A percentile compares a stretch with the other conserved stretches of the same genome.
Evolutionary conservation across 2,113 vertebrate genomes (phyloP).

Genomic region (Lipotes vexillifer): DNA sequence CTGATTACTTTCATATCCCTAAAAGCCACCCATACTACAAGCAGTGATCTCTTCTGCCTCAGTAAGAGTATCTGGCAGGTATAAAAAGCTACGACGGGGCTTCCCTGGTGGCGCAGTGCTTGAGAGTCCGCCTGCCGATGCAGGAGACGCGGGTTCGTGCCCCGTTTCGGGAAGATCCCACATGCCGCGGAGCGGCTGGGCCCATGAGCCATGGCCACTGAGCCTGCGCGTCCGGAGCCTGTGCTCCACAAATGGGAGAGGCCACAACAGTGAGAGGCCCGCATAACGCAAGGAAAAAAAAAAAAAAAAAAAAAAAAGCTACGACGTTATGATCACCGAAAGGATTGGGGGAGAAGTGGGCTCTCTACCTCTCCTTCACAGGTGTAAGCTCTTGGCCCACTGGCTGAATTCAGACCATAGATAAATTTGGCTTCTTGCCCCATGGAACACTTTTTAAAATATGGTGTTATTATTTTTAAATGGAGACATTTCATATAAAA

Average conservation of each 20-base stretch:
- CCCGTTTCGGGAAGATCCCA: too few relatives aligned
- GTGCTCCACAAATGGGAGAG: too few relatives aligned
- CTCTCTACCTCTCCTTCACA: not conserved
- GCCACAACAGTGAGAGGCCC: too few relatives aligned
- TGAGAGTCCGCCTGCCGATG: too few relatives aligned
- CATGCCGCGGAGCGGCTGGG: too few relatives aligned
- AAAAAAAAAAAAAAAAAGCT: too few relatives aligned
- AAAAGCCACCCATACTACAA: not conserved
- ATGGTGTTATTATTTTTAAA: constrained; percentile 3
- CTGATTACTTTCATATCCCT: constrained; percentile 20
- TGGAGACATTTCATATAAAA: not conserved
- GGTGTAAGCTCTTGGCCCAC: not conserved
- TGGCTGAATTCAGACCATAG: not conserved
- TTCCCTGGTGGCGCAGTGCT: too few relatives aligned
- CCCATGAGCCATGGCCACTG: too few relatives aligned
- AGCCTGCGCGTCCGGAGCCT: too few relatives aligned
- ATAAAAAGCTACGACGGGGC: not conserved
- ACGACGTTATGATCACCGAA: not conserved
- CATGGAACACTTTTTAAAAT: not conserved
- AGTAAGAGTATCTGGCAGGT: not conserved
- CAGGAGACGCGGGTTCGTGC: too few relatives aligned
- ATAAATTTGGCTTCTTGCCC: not conserved
- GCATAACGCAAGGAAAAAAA: too few relatives aligned
- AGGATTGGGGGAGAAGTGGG: not conserved
- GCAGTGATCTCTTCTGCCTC: not conserved